Base-by-base conservation (phyloP, 2,888 invertebrate species). In the Shargacucullia verbasci region DNA sequence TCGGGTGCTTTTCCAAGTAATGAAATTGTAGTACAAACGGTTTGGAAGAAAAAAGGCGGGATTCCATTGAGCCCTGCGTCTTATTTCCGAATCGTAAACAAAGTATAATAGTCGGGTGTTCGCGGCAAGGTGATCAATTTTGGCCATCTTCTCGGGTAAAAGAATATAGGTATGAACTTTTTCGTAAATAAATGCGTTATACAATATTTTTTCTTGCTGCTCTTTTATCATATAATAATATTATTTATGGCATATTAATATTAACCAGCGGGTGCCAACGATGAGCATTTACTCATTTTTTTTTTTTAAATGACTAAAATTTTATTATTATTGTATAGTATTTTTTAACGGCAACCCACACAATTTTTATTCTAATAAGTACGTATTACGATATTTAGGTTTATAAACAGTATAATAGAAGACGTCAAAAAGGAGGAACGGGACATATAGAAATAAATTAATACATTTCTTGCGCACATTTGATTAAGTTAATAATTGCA, bases 401-500 rank as follows among this genome's bases (percentile, higher is more conserved):
- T 54, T 47, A 25, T 59, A 25, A 48, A 71, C n/a, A 12, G 13
- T 34, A 52, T 57, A 70, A 70, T 78, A 77, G 73, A 50, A 48
- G 43, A 60, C 68, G 70, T 72, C 20, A 79, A 67, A 69, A 79
- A 80, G 79, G 81, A 82, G n/a, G n/a, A 81, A 80, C 76, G 69
- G 74, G 66, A 67, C 76, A 76, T 53, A 82, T 83, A 77, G 79
- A 80, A 85, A 83, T 79, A 72, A 79, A 73, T 76, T 79, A 68
- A 68, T n/a, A n/a, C n/a, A n/a, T 80, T 73, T 82, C 84, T 82
- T 81, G 80, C 85, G 81, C 83, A 85, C 79, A 79, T 81, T 79
- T 75, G 70, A 83, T 78, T 80, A 80, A 84, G 80, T 84, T 85
- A 84, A 85, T 85, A 86, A 81, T 76, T 72, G 76, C 80, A 82